A percentile compares a stretch with the other conserved stretches of the same genome.
These are phyloP conservation scores for Okamejei kenojei DNA, from an alignment of 2,797 vertebrate species.

Conservation along the genomic window DNA sequence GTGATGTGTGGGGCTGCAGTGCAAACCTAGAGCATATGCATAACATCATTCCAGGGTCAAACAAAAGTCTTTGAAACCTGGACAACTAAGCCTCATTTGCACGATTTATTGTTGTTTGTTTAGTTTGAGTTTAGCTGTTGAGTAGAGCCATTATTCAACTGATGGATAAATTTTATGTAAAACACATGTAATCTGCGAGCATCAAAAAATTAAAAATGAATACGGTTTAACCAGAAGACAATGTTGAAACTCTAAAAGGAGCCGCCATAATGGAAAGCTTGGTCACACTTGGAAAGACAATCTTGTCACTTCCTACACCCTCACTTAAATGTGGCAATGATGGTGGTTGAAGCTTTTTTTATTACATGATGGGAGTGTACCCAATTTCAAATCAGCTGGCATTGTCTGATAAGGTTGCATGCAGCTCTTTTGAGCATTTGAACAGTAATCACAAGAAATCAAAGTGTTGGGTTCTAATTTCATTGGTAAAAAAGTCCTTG, in stretches of 20 bases:
- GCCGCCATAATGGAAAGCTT: neutral
- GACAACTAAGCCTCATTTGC: neutral
- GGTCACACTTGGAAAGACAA: neutral
- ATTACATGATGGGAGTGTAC: neutral
- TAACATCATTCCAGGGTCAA: neutral
- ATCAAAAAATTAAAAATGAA: neutral
- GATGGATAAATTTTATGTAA: neutral
- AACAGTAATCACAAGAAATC: constrained; percentile 1
- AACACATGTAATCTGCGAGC: neutral
- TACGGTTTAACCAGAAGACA: too few species aligned
- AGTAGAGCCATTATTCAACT: neutral
- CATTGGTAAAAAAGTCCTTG: neutral
- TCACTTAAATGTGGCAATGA: neutral
- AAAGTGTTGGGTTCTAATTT: neutral
- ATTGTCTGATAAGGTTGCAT: neutral
- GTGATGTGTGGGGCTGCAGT: too few species aligned
- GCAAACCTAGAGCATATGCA: neutral
- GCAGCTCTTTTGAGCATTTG: neutral
- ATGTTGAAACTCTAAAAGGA: too few species aligned
- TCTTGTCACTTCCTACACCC: neutral
- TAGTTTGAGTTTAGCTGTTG: neutral
- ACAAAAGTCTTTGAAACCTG: neutral
- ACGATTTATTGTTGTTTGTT: neutral
- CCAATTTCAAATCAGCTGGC: neutral
- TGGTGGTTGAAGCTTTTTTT: neutral